Evolutionary conservation across 2,888 invertebrate species (phyloP), one percentile per base, ranked within the genome.

Genomic region (Orthosia incerta): DNA sequence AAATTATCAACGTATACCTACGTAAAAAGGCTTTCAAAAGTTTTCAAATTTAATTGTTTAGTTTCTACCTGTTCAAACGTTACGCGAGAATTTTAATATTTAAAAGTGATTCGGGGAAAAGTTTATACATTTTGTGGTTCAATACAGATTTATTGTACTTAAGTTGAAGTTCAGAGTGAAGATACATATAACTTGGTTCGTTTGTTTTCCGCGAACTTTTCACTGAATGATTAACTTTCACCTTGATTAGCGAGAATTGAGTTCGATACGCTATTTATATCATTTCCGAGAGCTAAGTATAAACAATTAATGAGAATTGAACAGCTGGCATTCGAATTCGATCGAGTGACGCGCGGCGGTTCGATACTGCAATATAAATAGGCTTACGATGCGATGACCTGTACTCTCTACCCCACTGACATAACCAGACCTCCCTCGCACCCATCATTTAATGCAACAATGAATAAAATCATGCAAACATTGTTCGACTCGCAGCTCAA

Each of bases 351-450:
- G 64, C n/a, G 60, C 66, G 18, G 26, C 56, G 85, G 77, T n/a
- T 92, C 91, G 87, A 90, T 92, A 88, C 74, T 88, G 91, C 92
- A 91, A 75, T 89, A 91, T 90, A 89, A 91, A 92, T 92, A 92
- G 92, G 86, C 82, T 87, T 87, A 80, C 77, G 83, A 90, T 86
- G 86, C 86, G 84, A 83, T 89, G 89, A 89, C 88, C 89, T 82
- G 79, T 73, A 66, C 71, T 76, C 16, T 26, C 26, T 15, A 12
- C 4, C 61, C 31, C 2, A 63, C 80, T 77, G 71, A 23, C 45
- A 16, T 71, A 67, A 45, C 56, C 2, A 66, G 82, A 78, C 50
- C 82, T 57, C 13, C 31, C 73, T 57, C 12, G 13, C 20, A 56
- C 31, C 56, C 53, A 46, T 4, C 12, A 31, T 39, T 56, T 16